phyloP scores from a whole-genome alignment of 1,140 invertebrate species.

The Kradibia gibbosae region DNA sequence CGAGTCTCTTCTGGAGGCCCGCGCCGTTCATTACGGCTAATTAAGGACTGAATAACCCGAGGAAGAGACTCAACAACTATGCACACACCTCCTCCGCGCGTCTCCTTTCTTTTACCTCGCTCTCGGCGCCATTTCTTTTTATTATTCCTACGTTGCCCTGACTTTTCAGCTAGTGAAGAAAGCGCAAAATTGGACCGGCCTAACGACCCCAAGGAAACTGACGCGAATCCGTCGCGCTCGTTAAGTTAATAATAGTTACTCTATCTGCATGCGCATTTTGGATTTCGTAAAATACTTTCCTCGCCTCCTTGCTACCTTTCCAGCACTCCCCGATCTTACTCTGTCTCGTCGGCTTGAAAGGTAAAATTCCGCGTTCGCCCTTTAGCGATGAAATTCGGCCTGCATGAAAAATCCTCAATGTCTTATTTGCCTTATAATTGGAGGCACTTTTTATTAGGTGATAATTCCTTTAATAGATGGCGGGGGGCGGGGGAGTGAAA shows the following conservation, averaged over 20 bases:
- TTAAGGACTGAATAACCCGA: conserved; percentile 29
- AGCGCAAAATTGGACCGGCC: conserved; percentile 66
- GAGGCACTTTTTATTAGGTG: too few species aligned
- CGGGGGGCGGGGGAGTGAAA: too few species aligned
- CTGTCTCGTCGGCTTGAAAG: neutral
- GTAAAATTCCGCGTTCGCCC: neutral
- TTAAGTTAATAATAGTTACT: conserved; percentile 41
- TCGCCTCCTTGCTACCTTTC: neutral
- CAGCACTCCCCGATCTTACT: neutral
- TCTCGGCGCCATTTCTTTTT: neutral
- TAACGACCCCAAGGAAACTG: conserved; percentile 53
- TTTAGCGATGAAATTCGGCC: neutral
- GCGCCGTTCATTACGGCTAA: conserved; percentile 32
- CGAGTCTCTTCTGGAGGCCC: neutral
- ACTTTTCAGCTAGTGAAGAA: conserved; percentile 59
- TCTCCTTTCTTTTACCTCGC: conserved; percentile 29
- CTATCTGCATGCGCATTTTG: neutral
- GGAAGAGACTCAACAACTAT: neutral
- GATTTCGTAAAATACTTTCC: conserved; percentile 2
- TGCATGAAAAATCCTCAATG: too few species aligned
- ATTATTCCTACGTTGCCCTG: neutral
- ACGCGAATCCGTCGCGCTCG: conserved; percentile 61
- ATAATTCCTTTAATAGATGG: too few species aligned
- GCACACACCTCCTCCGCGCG: neutral
- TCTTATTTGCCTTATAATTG: too few species aligned